A percentile compares a stretch with the other conserved stretches of the same genome.
phyloP scores from a whole-genome alignment of 2,888 invertebrate species.

The Cantharis nigra region DNA sequence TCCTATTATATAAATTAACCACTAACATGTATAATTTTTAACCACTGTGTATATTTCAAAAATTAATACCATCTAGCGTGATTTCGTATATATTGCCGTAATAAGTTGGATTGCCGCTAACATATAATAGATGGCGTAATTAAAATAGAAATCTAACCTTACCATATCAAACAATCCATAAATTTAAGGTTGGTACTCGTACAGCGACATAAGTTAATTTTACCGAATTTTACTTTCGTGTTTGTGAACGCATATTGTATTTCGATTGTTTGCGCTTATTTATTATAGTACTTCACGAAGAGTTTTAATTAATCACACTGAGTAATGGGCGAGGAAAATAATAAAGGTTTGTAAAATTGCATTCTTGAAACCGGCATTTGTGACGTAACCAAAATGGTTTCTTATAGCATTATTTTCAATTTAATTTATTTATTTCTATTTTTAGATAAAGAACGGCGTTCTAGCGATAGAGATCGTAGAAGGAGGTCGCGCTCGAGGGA shows the following conservation, averaged over 20 bases:
- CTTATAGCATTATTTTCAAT: background rate
- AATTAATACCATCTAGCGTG: background rate
- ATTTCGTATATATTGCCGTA: background rate
- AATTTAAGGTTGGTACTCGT: background rate
- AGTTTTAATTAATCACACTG: background rate
- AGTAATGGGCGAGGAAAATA: slow-evolving; percentile 38
- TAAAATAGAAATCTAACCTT: background rate
- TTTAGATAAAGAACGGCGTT: slow-evolving; percentile 36
- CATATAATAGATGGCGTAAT: background rate
- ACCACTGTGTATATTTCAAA: background rate
- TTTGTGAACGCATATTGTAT: background rate
- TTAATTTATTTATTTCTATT: background rate
- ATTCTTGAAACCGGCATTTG: background rate
- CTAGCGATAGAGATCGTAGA: slow-evolving; percentile 50
- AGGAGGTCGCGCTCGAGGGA: slow-evolving; percentile 66
- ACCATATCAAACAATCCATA: background rate
- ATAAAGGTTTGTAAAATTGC: slow-evolving; percentile 31
- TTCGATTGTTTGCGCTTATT: background rate
- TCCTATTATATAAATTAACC: no score
- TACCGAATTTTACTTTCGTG: background rate
- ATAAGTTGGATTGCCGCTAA: background rate
- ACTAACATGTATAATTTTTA: no score
- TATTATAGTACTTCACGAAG: background rate
- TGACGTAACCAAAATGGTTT: background rate
- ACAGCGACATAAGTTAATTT: background rate